Evolutionary conservation across 2,888 invertebrate genomes (phyloP).

Genomic region (Paralinhomoeus sp.): DNA sequence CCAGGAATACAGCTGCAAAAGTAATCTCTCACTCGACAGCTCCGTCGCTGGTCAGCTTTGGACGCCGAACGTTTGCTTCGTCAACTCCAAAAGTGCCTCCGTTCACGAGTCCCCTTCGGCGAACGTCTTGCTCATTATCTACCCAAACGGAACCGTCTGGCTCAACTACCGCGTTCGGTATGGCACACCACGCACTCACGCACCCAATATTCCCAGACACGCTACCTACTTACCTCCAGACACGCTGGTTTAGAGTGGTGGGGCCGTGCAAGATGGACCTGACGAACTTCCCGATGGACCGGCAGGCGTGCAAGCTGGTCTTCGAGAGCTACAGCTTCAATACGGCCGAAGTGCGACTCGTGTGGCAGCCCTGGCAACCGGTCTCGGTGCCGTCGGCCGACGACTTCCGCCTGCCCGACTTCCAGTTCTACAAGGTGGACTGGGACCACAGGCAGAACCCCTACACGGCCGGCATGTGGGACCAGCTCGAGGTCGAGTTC

Average conservation of each 20-base stretch:
- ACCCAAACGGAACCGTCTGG: constrained; percentile 4
- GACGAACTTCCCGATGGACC: constrained; percentile 19
- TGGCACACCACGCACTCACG: too few species aligned
- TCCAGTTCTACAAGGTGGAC: background rate
- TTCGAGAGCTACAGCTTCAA: constrained; percentile 23
- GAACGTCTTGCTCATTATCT: constrained; percentile 5
- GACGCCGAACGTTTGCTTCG: constrained; percentile 3
- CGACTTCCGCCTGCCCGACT: background rate
- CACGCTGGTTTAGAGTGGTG: too few species aligned
- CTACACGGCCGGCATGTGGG: constrained; percentile 2
- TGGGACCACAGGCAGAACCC: background rate
- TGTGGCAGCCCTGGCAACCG: background rate
- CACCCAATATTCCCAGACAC: too few species aligned
- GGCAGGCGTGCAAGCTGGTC: constrained; percentile 14
- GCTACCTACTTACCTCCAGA: too few species aligned
- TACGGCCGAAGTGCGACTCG: constrained; percentile 13
- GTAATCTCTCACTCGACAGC: constrained; percentile 20
- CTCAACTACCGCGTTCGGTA: constrained; percentile 2
- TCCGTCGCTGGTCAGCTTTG: constrained; percentile 13
- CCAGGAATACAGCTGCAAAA: constrained; percentile 18
- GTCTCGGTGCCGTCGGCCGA: background rate
- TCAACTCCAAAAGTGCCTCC: background rate
- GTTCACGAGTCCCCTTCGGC: constrained; percentile 4
- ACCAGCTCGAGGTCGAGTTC: background rate
- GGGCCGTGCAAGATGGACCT: constrained; percentile 19